phyloP scores from a whole-genome alignment of 2,113 vertebrate genomes.

The Amazona guildingii region DNA sequence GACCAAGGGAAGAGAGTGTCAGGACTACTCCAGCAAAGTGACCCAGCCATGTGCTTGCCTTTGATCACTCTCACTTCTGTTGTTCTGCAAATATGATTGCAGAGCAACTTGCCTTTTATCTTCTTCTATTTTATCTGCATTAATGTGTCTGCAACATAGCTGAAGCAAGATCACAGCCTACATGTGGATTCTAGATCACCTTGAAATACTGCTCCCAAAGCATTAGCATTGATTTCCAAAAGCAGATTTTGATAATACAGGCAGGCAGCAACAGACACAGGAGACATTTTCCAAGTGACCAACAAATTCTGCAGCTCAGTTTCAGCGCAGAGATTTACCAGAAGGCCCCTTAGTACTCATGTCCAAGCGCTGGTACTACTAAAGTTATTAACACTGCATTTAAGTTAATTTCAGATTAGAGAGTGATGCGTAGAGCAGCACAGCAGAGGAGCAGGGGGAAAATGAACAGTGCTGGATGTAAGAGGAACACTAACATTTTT shows the following conservation, averaged over 20 bases:
- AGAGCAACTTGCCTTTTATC: slow-evolving; percentile 23
- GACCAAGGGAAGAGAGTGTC: background rate
- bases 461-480: background rate
- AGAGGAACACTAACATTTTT: background rate
- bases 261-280: background rate
- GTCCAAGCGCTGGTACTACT: background rate
- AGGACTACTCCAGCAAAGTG: background rate
- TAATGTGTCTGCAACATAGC: background rate
- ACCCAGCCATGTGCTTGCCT: background rate
- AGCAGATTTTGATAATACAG: background rate
- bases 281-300: background rate
- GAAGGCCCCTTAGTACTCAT: background rate
- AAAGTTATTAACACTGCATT: background rate
- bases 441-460: background rate
- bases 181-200: background rate
- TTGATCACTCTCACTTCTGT: background rate
- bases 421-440: background rate
- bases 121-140: slow-evolving; percentile 12
- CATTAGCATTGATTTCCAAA: background rate
- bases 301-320: background rate
- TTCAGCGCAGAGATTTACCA: background rate
- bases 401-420: background rate
- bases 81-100: background rate
- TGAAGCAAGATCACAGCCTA: background rate
- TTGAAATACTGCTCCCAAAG: background rate